Conservation (phyloP, 2,113 vertebrate species). For the Prietella phreatophila region DNA sequence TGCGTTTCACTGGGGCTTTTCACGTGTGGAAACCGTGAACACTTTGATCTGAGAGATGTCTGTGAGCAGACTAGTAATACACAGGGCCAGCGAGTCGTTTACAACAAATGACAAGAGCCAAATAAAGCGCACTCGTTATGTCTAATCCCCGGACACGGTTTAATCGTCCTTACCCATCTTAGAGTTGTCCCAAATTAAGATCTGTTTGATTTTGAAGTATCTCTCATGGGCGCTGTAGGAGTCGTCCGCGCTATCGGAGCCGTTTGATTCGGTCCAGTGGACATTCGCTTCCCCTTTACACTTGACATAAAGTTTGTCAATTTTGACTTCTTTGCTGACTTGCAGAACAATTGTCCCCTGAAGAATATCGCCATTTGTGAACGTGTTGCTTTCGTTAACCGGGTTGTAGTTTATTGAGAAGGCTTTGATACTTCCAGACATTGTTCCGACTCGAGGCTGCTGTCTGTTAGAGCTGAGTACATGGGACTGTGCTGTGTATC, state of each 20-base stretch:
- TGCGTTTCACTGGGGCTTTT: too few relatives aligned
- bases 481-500: too few relatives aligned
- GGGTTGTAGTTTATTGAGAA: constrained; percentile 42
- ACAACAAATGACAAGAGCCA: background rate
- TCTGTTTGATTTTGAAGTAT: constrained; percentile 70
- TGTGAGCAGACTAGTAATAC: too few relatives aligned
- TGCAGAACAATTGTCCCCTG: constrained; percentile 45
- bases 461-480: background rate
- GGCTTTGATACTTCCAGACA: constrained; percentile 37
- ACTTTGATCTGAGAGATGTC: too few relatives aligned
- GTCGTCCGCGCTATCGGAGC: background rate
- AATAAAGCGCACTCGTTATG: too few relatives aligned
- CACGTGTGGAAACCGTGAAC: too few relatives aligned
- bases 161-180: constrained; percentile 41
- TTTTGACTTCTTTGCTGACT: constrained; percentile 57
- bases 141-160: too few relatives aligned
- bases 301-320: constrained; percentile 66
- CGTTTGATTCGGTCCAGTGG: constrained; percentile 48
- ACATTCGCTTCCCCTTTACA: constrained; percentile 65
- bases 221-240: constrained; percentile 54
- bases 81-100: too few relatives aligned
- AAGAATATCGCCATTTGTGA: constrained; percentile 30
- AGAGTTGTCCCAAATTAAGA: constrained; percentile 53
- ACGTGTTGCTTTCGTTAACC: constrained; percentile 42
- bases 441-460: background rate